A percentile compares a stretch with the other conserved stretches of the same genome.
phyloP scores from a whole-genome alignment of 2,888 invertebrate genomes.

The Perizoma affinitatum region DNA sequence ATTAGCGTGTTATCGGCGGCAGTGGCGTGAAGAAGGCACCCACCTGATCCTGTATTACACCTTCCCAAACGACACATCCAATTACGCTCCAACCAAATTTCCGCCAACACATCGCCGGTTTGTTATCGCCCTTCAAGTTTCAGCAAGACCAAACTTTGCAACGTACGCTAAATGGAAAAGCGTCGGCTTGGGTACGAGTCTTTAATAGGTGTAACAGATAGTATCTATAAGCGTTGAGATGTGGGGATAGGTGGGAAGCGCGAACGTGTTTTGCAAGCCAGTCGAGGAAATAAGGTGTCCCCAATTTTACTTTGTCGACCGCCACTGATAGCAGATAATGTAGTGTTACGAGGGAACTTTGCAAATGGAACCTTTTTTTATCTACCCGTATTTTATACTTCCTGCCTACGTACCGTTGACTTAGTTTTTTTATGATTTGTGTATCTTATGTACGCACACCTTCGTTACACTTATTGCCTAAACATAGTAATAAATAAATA shows the following conservation, averaged over 20 bases:
- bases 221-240: conserved; percentile 83
- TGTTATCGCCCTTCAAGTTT: conserved; percentile 1
- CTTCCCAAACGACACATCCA: conserved; percentile 46
- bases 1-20: conserved; percentile 83
- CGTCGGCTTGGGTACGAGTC: conserved; percentile 31
- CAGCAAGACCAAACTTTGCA: conserved; percentile 40
- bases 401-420: conserved; percentile 35
- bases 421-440: too few species aligned
- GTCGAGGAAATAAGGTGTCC: conserved; percentile 80
- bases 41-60: conserved; percentile 72
- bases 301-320: conserved; percentile 80
- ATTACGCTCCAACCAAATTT: conserved; percentile 40
- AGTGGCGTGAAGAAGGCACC: conserved; percentile 80
- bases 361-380: conserved; percentile 61
- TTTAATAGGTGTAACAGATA: conserved; percentile 78
- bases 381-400: conserved; percentile 26
- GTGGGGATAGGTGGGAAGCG: conserved; percentile 82
- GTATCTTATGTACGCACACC: too few species aligned
- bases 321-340: conserved; percentile 76
- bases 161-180: conserved; percentile 47
- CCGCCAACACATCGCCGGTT: conserved; percentile 48
- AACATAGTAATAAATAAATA: too few species aligned
- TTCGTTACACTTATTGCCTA: too few species aligned
- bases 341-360: conserved; percentile 69
- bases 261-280: conserved; percentile 83